Percentiles rank a stretch among this genome's conserved stretches.
Evolutionary conservation across 2,797 vertebrate genomes (phyloP).

Genomic region (Girardinus metallicus): DNA sequence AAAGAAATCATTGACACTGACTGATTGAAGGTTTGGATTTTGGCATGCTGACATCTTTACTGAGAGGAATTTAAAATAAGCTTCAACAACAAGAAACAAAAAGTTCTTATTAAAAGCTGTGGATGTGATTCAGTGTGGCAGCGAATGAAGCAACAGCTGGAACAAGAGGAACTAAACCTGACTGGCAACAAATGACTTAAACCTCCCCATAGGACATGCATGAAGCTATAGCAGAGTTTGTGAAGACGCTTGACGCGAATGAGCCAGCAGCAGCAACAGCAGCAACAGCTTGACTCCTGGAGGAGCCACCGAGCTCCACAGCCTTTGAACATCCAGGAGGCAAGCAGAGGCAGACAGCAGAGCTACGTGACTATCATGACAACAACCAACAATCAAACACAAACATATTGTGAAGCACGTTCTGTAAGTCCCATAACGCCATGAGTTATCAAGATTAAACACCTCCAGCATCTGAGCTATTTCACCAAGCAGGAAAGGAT

Average conservation of each 20-base stretch:
- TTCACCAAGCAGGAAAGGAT: constrained; percentile 22
- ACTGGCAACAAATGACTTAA: constrained; percentile 69
- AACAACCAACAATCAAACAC: constrained; percentile 55
- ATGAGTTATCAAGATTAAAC: constrained; percentile 54
- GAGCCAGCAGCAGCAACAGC: constrained; percentile 35
- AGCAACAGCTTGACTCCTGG: constrained; percentile 55
- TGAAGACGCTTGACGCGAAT: constrained; percentile 46
- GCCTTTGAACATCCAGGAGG: constrained; percentile 72
- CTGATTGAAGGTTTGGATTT: constrained; percentile 43
- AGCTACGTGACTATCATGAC: constrained; percentile 72
- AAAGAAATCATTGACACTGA: constrained; percentile 43
- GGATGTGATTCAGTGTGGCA: constrained; percentile 31
- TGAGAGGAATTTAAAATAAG: constrained; percentile 17
- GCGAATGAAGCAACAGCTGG: constrained; percentile 28
- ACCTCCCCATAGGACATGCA: constrained; percentile 46
- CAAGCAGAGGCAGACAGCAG: constrained; percentile 63
- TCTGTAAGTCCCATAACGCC: constrained; percentile 39
- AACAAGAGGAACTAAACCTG: constrained; percentile 55
- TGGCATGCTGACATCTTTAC: constrained; percentile 40
- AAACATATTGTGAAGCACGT: constrained; percentile 37
- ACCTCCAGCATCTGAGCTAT: constrained; percentile 30
- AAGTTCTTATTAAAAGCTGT: constrained; percentile 14
- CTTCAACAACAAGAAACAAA: constrained; percentile 7
- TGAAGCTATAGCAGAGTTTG: constrained; percentile 51
- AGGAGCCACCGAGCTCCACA: constrained; percentile 58